Percentiles rank a stretch among this genome's conserved stretches.
Conservation (phyloP, 2,888 invertebrate genomes). For the Phyllotreta cruciferae region DNA sequence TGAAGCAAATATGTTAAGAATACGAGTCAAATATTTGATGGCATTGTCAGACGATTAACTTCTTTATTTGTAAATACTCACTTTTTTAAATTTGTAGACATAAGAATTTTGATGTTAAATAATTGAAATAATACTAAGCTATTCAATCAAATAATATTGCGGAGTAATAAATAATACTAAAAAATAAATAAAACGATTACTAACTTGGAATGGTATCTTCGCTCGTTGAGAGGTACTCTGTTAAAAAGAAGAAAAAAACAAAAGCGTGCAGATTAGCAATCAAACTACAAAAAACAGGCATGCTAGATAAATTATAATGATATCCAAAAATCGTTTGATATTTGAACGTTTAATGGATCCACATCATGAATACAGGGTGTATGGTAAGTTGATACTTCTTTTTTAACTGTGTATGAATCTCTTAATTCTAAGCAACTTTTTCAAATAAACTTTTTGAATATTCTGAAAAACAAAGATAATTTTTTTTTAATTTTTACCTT, state of each 20-base stretch:
- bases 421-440: too few relatives aligned
- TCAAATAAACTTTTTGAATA: too few relatives aligned
- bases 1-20: too few relatives aligned
- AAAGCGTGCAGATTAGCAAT: slow-evolving; percentile 43
- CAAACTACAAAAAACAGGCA: slow-evolving; percentile 37
- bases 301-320: slow-evolving; percentile 29
- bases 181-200: slow-evolving; percentile 43
- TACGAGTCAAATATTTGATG: too few relatives aligned
- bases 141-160: slow-evolving; percentile 12
- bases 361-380: too few relatives aligned
- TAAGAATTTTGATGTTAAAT: neutral
- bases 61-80: too few relatives aligned
- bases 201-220: slow-evolving; percentile 55
- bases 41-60: too few relatives aligned
- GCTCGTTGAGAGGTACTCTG: slow-evolving; percentile 56
- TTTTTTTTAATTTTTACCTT: too few relatives aligned
- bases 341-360: slow-evolving; percentile 15
- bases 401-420: too few relatives aligned
- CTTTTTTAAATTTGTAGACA: too few relatives aligned
- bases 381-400: too few relatives aligned
- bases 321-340: slow-evolving; percentile 35
- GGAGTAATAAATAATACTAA: neutral
- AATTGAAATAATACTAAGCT: slow-evolving; percentile 16
- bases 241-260: slow-evolving; percentile 53
- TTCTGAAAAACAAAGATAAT: too few relatives aligned